Conservation (phyloP, 2,797 vertebrate species). For the Taeniopygia guttata region DNA sequence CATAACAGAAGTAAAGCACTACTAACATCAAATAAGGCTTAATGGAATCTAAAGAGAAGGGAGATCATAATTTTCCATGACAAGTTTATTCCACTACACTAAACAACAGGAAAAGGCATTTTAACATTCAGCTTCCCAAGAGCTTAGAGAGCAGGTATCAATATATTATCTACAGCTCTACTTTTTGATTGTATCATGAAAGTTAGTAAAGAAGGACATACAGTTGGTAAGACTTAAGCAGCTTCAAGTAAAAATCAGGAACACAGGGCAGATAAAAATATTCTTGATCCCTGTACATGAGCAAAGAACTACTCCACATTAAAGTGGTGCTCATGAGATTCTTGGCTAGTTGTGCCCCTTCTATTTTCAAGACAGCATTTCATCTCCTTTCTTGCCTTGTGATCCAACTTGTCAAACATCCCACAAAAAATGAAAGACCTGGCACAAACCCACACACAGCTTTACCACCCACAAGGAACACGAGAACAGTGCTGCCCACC, state of each 20-base stretch:
- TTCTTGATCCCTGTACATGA: not conserved
- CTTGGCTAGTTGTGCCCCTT: not conserved
- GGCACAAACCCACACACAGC: not conserved
- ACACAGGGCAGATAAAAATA: not conserved
- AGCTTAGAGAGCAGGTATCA: not conserved
- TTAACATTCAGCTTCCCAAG: not conserved
- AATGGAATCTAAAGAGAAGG: not conserved
- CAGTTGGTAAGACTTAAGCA: not conserved
- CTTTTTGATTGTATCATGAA: not conserved
- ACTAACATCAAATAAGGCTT: not conserved
- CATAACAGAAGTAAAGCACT: not conserved
- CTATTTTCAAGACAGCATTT: not conserved
- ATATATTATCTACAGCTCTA: not conserved
- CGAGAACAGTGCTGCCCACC: accelerated
- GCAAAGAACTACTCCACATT: not conserved
- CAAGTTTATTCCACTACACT: not conserved
- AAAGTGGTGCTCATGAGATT: not conserved
- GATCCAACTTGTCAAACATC: not conserved
- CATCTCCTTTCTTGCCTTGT: not conserved
- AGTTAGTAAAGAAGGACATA: not conserved
- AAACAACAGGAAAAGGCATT: not conserved
- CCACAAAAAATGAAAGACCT: not conserved
- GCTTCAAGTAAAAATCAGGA: not conserved
- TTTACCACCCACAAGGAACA: not conserved
- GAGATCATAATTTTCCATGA: not conserved